Conservation (phyloP, 2,113 vertebrate species). For the Sciurus niger region DNA sequence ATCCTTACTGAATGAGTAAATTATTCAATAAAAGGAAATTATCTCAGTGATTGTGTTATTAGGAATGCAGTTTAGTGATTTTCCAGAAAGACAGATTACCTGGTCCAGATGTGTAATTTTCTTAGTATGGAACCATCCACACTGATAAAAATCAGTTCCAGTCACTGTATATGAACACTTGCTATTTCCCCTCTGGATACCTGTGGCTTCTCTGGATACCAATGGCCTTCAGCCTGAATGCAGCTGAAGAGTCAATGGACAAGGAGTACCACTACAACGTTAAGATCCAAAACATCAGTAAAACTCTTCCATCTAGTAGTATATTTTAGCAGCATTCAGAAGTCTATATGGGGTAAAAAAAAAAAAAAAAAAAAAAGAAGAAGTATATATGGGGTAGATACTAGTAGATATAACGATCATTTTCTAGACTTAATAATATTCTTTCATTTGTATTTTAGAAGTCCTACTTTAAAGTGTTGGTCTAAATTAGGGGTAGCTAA, state of each 20-base stretch:
- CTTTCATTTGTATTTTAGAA: neutral
- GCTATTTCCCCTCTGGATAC: neutral
- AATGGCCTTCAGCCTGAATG: neutral
- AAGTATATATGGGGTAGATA: neutral
- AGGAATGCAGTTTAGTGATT: slow-evolving; percentile 59
- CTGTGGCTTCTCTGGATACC: neutral
- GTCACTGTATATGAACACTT: neutral
- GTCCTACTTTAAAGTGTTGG: neutral
- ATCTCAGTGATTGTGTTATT: slow-evolving; percentile 68
- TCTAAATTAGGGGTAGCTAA: neutral
- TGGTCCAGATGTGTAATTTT: slow-evolving; percentile 76
- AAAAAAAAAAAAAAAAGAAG: no score
- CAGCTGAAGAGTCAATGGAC: neutral
- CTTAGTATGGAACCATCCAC: slow-evolving; percentile 58
- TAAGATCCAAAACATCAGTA: slow-evolving; percentile 4
- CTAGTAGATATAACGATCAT: neutral
- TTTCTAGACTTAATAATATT: neutral
- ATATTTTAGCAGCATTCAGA: neutral
- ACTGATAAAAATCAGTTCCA: slow-evolving; percentile 65
- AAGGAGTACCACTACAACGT: neutral
- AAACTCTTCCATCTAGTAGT: neutral
- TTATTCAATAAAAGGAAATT: slow-evolving; percentile 75
- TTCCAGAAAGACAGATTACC: slow-evolving; percentile 67
- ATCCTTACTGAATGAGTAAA: slow-evolving; percentile 65
- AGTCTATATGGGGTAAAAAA: neutral